A percentile compares a stretch with the other conserved stretches of the same genome.
Evolutionary conservation across 92 coral and sea anemone genomes (phyloP).

Genomic region (Palythoa caribaeorum): DNA sequence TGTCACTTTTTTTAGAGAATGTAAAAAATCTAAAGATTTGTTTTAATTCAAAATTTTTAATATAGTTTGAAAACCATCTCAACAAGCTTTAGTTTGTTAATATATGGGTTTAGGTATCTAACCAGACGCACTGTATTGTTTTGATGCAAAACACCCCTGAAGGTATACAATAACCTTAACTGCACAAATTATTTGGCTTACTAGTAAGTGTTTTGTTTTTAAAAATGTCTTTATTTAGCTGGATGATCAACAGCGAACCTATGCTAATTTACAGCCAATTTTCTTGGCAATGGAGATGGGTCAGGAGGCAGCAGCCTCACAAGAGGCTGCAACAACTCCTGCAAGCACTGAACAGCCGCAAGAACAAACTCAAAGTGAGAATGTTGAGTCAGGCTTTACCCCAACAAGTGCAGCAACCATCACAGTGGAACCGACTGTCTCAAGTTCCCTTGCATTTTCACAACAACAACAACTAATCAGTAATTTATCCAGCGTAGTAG

Average conservation of each 20-base stretch:
- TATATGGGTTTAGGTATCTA: too few species aligned
- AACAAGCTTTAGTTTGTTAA: too few species aligned
- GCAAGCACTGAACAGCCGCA: slow-evolving; percentile 54
- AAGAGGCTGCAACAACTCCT: slow-evolving; percentile 51
- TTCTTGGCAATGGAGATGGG: slow-evolving; percentile 99
- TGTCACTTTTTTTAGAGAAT: too few species aligned
- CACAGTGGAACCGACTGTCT: slow-evolving; percentile 56
- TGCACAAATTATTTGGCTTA: too few species aligned
- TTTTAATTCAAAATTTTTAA: too few species aligned
- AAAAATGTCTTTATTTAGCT: slow-evolving; percentile 22
- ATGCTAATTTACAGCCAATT: slow-evolving; percentile 98
- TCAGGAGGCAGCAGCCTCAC: slow-evolving; percentile 77
- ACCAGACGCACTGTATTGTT: too few species aligned
- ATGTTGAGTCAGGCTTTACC: slow-evolving; percentile 59
- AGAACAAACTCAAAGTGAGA: slow-evolving; percentile 42
- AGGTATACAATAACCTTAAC: too few species aligned
- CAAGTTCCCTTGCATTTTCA: slow-evolving; percentile 62
- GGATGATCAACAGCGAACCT: slow-evolving; percentile 91
- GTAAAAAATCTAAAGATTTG: too few species aligned
- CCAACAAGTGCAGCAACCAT: slow-evolving; percentile 58
- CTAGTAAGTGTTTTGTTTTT: not conserved
- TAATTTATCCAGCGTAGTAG: slow-evolving; percentile 70
- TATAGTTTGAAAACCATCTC: too few species aligned
- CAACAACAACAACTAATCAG: slow-evolving; percentile 76
- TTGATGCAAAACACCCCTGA: too few species aligned